phyloP scores from a whole-genome alignment of 2,888 invertebrate species.

The Eubasilissa splendida region DNA sequence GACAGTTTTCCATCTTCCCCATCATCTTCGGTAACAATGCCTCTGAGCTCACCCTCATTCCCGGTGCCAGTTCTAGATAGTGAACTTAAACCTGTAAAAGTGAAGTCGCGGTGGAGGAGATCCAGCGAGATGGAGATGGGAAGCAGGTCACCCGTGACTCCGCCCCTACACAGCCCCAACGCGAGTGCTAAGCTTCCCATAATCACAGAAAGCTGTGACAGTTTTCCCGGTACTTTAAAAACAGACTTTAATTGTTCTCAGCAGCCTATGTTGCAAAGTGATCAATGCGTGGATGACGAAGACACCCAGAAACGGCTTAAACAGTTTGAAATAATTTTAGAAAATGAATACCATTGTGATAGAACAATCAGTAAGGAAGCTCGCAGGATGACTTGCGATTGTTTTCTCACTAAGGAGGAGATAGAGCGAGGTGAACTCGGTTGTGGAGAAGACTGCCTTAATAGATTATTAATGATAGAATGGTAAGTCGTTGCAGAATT shows the following conservation, averaged over 20 bases:
- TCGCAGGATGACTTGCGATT: constrained; percentile 95
- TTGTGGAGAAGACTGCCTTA: constrained; percentile 97
- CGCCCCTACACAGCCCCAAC: constrained; percentile 67
- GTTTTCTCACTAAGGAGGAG: constrained; percentile 92
- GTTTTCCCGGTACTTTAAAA: constrained; percentile 5
- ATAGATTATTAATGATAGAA: constrained; percentile 98
- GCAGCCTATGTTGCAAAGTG: constrained; percentile 60
- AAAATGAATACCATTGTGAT: constrained; percentile 90
- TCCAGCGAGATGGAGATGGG: constrained; percentile 83
- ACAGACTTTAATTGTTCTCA: background rate
- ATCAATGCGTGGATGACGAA: constrained; percentile 65
- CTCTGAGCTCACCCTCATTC: constrained; percentile 65
- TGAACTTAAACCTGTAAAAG: constrained; percentile 81
- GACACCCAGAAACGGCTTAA: constrained; percentile 75
- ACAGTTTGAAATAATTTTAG: constrained; percentile 85
- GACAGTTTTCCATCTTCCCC: constrained; percentile 50
- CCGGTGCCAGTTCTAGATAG: constrained; percentile 67
- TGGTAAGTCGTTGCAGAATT: constrained; percentile 73
- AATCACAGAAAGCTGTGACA: constrained; percentile 62
- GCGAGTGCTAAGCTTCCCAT: constrained; percentile 64
- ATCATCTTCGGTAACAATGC: constrained; percentile 60
- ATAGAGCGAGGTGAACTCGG: constrained; percentile 86
- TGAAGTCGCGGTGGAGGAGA: constrained; percentile 84
- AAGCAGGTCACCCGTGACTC: constrained; percentile 66
- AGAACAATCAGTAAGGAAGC: constrained; percentile 92